Evolutionary conservation across 2,797 vertebrate species (phyloP).

Genomic region (Molothrus ater): DNA sequence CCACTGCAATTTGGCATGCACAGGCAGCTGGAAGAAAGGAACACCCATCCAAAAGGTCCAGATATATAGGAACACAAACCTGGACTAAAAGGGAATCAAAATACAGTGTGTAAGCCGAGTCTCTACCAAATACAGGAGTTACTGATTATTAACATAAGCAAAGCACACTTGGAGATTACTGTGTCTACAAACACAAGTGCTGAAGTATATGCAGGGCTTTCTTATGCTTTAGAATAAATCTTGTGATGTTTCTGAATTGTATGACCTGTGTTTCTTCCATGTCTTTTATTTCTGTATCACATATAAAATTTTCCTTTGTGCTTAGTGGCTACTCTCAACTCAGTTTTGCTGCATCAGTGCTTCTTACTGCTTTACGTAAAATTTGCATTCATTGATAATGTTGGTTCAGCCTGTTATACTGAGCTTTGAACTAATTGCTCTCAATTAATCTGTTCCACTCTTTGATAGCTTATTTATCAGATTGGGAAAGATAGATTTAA

Average conservation of each 20-base stretch:
- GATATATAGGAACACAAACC: background rate
- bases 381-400: slow-evolving; percentile 77
- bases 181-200: background rate
- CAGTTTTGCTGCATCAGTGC: slow-evolving; percentile 8
- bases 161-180: background rate
- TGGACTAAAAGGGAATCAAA: background rate
- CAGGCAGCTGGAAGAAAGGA: background rate
- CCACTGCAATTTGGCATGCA: background rate
- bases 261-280: background rate
- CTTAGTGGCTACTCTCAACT: slow-evolving; percentile 10
- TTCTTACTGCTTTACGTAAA: slow-evolving; percentile 53
- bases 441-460: slow-evolving; percentile 82
- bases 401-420: slow-evolving; percentile 72
- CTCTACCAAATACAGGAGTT: background rate
- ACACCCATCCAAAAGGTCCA: background rate
- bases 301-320: background rate
- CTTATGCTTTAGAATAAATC: background rate
- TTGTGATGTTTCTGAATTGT: background rate
- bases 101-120: background rate
- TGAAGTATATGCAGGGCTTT: background rate
- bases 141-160: background rate
- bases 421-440: slow-evolving; percentile 80
- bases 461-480: slow-evolving; percentile 90
- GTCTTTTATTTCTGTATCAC: background rate
- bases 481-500: slow-evolving; percentile 89